These are phyloP conservation scores for Sorex maritimensis DNA, from an alignment of 2,797 vertebrate species.

Conservation along the genomic window DNA sequence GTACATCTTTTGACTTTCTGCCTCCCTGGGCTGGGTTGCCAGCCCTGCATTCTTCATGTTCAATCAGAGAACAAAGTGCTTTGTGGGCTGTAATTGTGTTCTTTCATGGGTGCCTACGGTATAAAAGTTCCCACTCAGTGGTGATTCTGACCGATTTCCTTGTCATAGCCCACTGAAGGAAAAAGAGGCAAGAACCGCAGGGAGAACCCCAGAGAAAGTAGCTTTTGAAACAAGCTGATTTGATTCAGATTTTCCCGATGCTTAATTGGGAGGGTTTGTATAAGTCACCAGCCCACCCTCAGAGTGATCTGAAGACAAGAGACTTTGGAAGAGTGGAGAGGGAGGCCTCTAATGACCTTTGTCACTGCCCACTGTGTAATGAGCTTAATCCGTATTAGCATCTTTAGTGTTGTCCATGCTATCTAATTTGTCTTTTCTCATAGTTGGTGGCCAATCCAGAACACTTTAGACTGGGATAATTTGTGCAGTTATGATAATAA, in stretches of 20 bases:
- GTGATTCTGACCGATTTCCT: background rate
- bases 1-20: background rate
- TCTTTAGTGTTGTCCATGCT: background rate
- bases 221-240: background rate
- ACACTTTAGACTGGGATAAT: background rate
- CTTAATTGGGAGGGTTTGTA: background rate
- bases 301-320: background rate
- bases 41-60: background rate
- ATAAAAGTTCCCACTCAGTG: background rate
- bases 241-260: background rate
- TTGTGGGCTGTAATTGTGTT: background rate
- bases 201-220: background rate
- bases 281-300: background rate
- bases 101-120: background rate
- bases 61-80: background rate
- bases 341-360: background rate
- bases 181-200: conserved; percentile 14
- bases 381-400: background rate
- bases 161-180: background rate
- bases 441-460: conserved; percentile 11
- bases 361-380: background rate
- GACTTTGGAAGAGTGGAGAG: background rate
- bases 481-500: background rate
- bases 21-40: background rate
- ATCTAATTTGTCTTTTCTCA: conserved; percentile 5